Percentiles rank a stretch among this genome's conserved stretches.
These are phyloP conservation scores for Agonopterix subpropinquella DNA, from an alignment of 2,888 invertebrate species.

Conservation along the genomic window DNA sequence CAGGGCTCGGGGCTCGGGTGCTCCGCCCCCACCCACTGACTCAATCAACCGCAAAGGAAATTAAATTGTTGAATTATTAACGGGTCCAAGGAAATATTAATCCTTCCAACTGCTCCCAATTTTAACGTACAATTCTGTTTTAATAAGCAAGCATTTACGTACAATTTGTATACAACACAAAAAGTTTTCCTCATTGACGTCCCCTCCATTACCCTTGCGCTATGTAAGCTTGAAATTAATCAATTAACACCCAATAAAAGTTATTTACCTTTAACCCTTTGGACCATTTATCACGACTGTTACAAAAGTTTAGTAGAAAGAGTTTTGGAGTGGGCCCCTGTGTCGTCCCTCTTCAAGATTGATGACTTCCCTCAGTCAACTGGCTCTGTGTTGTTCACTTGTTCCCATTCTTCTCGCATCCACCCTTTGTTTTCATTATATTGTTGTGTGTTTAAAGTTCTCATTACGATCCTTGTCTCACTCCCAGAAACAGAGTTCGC, in stretches of 20 bases:
- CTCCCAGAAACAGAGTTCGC: not conserved
- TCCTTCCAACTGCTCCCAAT: slow-evolving; percentile 20
- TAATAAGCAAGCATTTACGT: too few relatives aligned
- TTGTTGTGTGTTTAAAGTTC: slow-evolving; percentile 19
- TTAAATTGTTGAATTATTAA: slow-evolving; percentile 60
- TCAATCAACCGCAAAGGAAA: slow-evolving; percentile 59
- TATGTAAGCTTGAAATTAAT: slow-evolving; percentile 5
- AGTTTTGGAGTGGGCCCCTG: slow-evolving; percentile 59
- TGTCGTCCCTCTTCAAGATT: slow-evolving; percentile 59
- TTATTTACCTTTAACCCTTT: slow-evolving; percentile 38
- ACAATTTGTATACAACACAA: too few relatives aligned
- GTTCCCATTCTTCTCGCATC: slow-evolving; percentile 32
- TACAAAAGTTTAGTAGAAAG: slow-evolving; percentile 60
- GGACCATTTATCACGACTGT: slow-evolving; percentile 60
- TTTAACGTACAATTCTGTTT: not conserved
- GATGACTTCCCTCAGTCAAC: slow-evolving; percentile 49
- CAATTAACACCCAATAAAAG: slow-evolving; percentile 30
- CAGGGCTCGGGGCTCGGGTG: not conserved
- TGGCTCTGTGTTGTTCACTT: slow-evolving; percentile 29
- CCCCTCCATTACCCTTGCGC: not conserved
- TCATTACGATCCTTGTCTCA: slow-evolving; percentile 14
- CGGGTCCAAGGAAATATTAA: slow-evolving; percentile 30
- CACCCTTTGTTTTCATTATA: slow-evolving; percentile 37
- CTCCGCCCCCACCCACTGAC: slow-evolving; percentile 12
- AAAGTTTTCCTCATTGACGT: not conserved